Evolutionary conservation across 2,888 invertebrate genomes (phyloP), one percentile per base, ranked within the genome.

Genomic region (Sipunculus nudus): DNA sequence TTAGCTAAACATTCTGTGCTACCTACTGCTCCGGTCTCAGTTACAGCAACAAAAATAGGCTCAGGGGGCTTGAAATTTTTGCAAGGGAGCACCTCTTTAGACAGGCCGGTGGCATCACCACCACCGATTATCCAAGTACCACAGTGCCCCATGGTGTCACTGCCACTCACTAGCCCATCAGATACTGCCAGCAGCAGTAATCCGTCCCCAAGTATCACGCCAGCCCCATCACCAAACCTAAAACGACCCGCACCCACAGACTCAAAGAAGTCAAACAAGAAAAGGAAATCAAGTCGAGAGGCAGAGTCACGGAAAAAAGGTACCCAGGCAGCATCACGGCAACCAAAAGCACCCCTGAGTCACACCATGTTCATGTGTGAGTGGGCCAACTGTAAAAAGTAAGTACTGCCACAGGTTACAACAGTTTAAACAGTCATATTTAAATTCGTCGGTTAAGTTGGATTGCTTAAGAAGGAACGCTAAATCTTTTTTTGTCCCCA

Each of bases 371-470:
- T 76, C 84, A 87, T 95, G 54, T 97, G 97, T 82, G 96, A 96
- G 82, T 97, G 97, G 97, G 89, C 91, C 58, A 93, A 93, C 25
- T 97, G 97, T 84, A 89, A 87, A 75, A 86, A 85, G 88, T 86
- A 77, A 80, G 82, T 73, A 28, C 19, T 32, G 19, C n/a, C n/a
- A n/a, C n/a, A n/a, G n/a, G n/a, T n/a, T n/a, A n/a, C n/a, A n/a
- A n/a, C n/a, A n/a, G n/a, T n/a, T n/a, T n/a, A n/a, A n/a, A n/a
- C n/a, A n/a, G n/a, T n/a, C n/a, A n/a, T n/a, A n/a, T n/a, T n/a
- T n/a, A n/a, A n/a, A n/a, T n/a, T n/a, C n/a, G n/a, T n/a, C n/a
- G n/a, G n/a, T n/a, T n/a, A n/a, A n/a, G n/a, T n/a, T n/a, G n/a
- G n/a, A n/a, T n/a, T n/a, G n/a, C n/a, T n/a, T n/a, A n/a, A n/a